Percentiles rank a stretch among this genome's conserved stretches.
These are phyloP conservation scores for Diarsia rubi DNA, from an alignment of 2,888 invertebrate genomes.

Conservation along the genomic window DNA sequence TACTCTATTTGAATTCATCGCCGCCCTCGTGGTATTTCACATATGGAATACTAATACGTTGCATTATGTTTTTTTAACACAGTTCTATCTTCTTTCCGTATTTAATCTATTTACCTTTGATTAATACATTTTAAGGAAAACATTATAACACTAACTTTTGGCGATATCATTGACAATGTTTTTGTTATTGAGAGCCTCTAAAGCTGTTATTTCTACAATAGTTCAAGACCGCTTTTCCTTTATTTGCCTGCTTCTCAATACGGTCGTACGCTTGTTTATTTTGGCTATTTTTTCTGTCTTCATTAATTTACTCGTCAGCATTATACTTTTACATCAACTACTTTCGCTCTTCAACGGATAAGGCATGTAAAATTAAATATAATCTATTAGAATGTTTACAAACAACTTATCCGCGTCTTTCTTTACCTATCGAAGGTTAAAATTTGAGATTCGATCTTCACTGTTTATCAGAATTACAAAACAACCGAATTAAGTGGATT, in stretches of 20 bases:
- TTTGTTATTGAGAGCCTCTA: neutral
- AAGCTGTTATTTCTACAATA: neutral
- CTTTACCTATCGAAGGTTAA: neutral
- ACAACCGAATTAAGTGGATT: conserved; percentile 38
- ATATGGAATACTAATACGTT: conserved; percentile 83
- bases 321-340: neutral
- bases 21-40: conserved; percentile 83
- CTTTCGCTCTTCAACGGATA: neutral
- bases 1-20: conserved; percentile 86
- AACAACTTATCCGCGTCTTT: conserved; percentile 11
- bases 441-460: conserved; percentile 20
- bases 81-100: conserved; percentile 69
- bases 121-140: conserved; percentile 17
- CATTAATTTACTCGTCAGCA: neutral
- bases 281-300: neutral
- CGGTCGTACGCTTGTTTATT: neutral
- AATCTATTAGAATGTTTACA: neutral
- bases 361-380: neutral
- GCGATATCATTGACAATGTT: conserved; percentile 12
- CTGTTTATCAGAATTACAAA: conserved; percentile 25
- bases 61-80: conserved; percentile 77
- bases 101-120: conserved; percentile 48
- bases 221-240: neutral
- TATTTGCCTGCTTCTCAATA: neutral
- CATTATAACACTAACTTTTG: neutral